Percentiles rank a stretch among this genome's conserved stretches.
These are phyloP conservation scores for Drosophila lini DNA, from an alignment of 1,140 invertebrate genomes.

Conservation along the genomic window DNA sequence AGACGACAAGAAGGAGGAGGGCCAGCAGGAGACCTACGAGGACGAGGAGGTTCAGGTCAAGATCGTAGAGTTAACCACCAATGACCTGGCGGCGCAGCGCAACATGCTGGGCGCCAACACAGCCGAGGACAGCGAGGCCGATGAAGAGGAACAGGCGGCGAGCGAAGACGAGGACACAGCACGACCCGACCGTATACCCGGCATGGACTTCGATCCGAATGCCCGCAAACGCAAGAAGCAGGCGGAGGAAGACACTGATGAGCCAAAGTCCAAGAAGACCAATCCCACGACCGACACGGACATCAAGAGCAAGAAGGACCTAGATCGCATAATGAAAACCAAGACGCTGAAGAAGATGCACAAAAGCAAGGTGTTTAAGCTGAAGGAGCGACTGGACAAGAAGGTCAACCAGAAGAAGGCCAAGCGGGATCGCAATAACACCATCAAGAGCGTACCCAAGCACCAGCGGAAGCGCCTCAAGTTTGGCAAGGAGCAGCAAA, in stretches of 20 bases:
- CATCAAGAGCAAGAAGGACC: constrained; percentile 86
- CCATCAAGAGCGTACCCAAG: constrained; percentile 74
- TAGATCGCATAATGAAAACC: constrained; percentile 88
- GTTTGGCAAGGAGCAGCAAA: constrained; percentile 50
- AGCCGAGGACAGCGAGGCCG: constrained; percentile 85
- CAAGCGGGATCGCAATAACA: constrained; percentile 73
- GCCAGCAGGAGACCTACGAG: constrained; percentile 88
- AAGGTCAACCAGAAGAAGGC: constrained; percentile 87
- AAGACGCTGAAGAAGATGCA: constrained; percentile 88
- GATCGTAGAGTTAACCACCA: constrained; percentile 89
- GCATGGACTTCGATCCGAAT: constrained; percentile 86
- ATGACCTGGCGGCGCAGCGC: constrained; percentile 87
- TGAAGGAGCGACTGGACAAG: constrained; percentile 88
- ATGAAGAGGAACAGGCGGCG: constrained; percentile 70
- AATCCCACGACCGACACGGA: constrained; percentile 20
- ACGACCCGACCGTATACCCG: constrained; percentile 85
- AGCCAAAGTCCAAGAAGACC: constrained; percentile 14
- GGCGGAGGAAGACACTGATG: neutral
- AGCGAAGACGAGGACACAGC: constrained; percentile 79
- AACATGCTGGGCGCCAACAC: constrained; percentile 90
- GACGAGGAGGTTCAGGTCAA: constrained; percentile 90
- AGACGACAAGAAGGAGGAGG: constrained; percentile 86
- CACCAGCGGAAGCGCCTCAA: constrained; percentile 70
- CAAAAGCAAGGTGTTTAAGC: constrained; percentile 90
- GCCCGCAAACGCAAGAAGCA: constrained; percentile 35